Conservation (phyloP, 2,888 invertebrate species). For the Helicoverpa assulta region DNA sequence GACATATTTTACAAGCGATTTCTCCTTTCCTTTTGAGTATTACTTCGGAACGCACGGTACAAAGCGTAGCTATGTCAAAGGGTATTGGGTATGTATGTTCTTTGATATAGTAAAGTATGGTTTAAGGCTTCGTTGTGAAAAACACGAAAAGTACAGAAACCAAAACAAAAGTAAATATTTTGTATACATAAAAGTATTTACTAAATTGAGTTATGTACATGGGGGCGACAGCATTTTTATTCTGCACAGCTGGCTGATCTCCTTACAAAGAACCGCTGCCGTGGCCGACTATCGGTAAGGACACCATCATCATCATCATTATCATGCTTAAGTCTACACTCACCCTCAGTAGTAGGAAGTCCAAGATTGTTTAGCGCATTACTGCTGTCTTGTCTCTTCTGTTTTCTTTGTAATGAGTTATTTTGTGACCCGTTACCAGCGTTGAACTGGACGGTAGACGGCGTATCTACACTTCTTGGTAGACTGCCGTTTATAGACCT, state of each 20-base stretch:
- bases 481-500: conserved; percentile 87
- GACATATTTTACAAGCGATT: conserved; percentile 56
- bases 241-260: too few relatives aligned
- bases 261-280: too few relatives aligned
- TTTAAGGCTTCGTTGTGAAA: conserved; percentile 14
- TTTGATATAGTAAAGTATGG: conserved; percentile 26
- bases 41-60: conserved; percentile 23
- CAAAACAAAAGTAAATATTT: not conserved
- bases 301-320: too few relatives aligned
- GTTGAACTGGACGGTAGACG: conserved; percentile 83
- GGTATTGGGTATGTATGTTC: conserved; percentile 16
- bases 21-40: conserved; percentile 51
- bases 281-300: too few relatives aligned
- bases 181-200: too few relatives aligned
- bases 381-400: conserved; percentile 83
- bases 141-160: not conserved
- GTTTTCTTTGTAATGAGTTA: conserved; percentile 82
- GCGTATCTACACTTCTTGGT: conserved; percentile 83
- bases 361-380: conserved; percentile 83
- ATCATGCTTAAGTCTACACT: conserved; percentile 31
- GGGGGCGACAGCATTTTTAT: too few relatives aligned
- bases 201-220: too few relatives aligned
- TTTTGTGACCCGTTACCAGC: conserved; percentile 82
- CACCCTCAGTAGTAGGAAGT: conserved; percentile 80
- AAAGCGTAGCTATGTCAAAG: conserved; percentile 38